Conservation (phyloP, 2,888 invertebrate genomes). For the Synanthedon tipuliformis region DNA sequence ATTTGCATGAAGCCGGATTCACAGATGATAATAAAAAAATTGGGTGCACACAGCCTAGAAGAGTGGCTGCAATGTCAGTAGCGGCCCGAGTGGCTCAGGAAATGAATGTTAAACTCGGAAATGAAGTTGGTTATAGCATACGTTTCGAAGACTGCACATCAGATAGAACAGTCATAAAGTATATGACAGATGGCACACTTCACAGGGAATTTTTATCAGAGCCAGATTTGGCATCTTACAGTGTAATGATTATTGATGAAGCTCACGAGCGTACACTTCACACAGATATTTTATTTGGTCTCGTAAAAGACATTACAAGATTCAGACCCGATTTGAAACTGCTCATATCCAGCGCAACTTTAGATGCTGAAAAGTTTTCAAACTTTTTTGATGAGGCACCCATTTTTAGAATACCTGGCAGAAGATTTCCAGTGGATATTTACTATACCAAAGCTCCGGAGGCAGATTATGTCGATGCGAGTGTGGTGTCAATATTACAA, state of each 20-base stretch:
- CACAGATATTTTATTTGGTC: conserved; percentile 97
- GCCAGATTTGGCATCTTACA: conserved; percentile 95
- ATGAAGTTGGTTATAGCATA: conserved; percentile 91
- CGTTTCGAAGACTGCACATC: conserved; percentile 99
- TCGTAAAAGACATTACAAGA: conserved; percentile 95
- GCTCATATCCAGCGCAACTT: conserved; percentile 96
- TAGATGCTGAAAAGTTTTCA: conserved; percentile 98
- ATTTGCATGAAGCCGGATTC: conserved; percentile 94
- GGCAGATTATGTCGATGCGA: conserved; percentile 98
- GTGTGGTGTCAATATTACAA: conserved; percentile 96
- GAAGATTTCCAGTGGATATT: conserved; percentile 97
- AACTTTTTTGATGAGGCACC: conserved; percentile 99
- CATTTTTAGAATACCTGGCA: conserved; percentile 97
- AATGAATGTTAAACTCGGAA: conserved; percentile 95
- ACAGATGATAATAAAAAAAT: conserved; percentile 87
- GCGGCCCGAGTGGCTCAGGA: conserved; percentile 98
- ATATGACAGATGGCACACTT: conserved; percentile 99
- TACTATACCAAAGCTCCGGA: conserved; percentile 99
- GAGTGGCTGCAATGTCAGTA: conserved; percentile 99
- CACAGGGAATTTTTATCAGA: conserved; percentile 97
- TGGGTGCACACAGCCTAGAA: conserved; percentile 96
- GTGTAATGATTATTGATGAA: conserved; percentile 99
- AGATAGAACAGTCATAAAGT: conserved; percentile 95
- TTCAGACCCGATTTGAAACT: conserved; percentile 95
- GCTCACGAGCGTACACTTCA: conserved; percentile 98